Conservation (phyloP, 2,113 vertebrate species). For the Podarcis raffonei region DNA sequence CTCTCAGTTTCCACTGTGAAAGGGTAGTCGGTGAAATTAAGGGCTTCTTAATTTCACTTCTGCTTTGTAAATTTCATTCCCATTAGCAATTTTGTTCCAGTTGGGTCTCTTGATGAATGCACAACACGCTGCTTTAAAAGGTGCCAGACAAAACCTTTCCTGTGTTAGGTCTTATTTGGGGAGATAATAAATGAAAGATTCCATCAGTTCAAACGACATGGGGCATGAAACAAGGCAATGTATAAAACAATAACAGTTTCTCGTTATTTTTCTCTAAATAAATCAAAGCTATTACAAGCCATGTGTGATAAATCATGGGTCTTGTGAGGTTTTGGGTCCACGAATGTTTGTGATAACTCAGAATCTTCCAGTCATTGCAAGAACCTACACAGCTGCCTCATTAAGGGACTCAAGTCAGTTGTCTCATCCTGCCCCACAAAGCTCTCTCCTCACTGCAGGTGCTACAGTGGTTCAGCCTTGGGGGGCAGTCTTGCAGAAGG, state of each 20-base stretch:
- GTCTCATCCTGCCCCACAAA: too few species aligned
- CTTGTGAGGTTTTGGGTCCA: too few species aligned
- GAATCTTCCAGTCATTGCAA: too few species aligned
- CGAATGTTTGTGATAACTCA: too few species aligned
- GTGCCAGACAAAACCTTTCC: not conserved
- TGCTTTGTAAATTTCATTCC: conserved; percentile 3
- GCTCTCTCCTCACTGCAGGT: too few species aligned
- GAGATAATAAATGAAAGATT: not conserved
- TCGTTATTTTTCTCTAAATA: not conserved
- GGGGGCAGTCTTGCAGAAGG: not conserved
- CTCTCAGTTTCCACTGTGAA: not conserved
- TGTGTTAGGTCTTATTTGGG: not conserved
- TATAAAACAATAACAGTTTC: not conserved
- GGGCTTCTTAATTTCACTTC: not conserved
- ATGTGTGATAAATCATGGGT: not conserved
- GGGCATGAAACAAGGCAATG: not conserved
- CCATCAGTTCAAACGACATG: not conserved
- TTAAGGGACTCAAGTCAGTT: too few species aligned
- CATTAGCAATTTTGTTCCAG: not conserved
- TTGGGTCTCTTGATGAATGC: not conserved
- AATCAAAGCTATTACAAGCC: not conserved
- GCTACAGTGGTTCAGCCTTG: too few species aligned
- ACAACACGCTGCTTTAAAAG: not conserved
- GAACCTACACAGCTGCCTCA: too few species aligned
- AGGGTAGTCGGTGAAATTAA: not conserved